A percentile compares a stretch with the other conserved stretches of the same genome.
Evolutionary conservation across 1,140 invertebrate genomes (phyloP).

Genomic region (Trichonephila inaurata): DNA sequence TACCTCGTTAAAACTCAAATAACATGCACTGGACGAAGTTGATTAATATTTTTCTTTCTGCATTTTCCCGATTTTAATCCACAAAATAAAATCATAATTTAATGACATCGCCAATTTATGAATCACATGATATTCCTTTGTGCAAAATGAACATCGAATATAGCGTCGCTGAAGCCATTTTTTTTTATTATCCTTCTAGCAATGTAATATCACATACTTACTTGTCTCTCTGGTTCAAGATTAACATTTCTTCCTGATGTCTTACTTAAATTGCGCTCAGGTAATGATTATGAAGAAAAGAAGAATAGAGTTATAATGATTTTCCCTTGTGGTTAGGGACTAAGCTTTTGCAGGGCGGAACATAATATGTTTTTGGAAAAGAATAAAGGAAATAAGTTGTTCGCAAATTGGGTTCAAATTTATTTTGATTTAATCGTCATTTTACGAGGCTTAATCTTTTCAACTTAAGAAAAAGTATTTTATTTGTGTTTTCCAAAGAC

Average conservation of each 20-base stretch:
- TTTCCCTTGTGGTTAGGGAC: background rate
- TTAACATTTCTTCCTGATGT: background rate
- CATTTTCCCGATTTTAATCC: slow-evolving; percentile 28
- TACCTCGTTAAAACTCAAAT: slow-evolving; percentile 20
- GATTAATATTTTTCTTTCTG: slow-evolving; percentile 16
- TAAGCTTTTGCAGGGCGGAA: background rate
- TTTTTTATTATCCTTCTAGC: background rate
- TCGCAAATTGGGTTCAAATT: slow-evolving; percentile 15
- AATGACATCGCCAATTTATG: slow-evolving; percentile 39
- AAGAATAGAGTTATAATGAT: background rate
- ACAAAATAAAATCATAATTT: background rate
- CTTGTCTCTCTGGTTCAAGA: background rate
- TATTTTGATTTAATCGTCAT: slow-evolving; percentile 36
- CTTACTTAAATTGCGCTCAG: background rate
- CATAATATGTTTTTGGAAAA: background rate
- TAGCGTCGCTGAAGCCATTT: background rate
- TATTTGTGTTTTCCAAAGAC: too few relatives aligned
- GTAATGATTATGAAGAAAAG: slow-evolving; percentile 4
- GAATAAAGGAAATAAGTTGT: background rate
- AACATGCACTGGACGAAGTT: background rate
- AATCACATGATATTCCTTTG: background rate
- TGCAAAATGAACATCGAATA: background rate
- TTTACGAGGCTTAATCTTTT: background rate
- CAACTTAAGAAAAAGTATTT: background rate
- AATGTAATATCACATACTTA: background rate